Conservation (phyloP, 2,797 vertebrate species). For the Mycteria americana region DNA sequence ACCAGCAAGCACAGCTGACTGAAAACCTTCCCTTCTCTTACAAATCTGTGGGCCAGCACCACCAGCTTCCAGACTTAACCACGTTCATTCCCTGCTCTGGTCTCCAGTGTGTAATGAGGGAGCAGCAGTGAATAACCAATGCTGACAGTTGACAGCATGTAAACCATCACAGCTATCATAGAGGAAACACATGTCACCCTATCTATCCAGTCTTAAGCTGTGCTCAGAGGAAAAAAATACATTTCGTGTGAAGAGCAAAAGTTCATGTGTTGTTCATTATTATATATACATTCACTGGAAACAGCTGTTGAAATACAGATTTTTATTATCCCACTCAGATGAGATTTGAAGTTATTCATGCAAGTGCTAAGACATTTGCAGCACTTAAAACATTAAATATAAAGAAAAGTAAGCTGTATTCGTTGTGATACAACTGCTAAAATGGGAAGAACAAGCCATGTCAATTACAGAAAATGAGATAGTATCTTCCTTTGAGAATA, state of each 20-base stretch:
- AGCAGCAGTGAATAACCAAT: background rate
- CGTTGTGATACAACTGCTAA: background rate
- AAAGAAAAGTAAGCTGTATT: background rate
- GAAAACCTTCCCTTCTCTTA: background rate
- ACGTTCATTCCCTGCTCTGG: background rate
- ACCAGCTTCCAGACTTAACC: background rate
- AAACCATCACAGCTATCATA: background rate
- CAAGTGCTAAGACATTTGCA: background rate
- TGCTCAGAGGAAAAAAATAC: background rate
- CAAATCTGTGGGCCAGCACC: background rate
- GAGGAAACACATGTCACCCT: background rate
- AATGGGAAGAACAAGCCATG: background rate
- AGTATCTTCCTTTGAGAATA: background rate
- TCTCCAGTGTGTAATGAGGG: background rate
- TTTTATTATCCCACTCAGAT: background rate
- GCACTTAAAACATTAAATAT: background rate
- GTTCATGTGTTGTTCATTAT: background rate
- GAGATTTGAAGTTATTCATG: background rate
- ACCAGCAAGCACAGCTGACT: background rate
- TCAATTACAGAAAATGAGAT: background rate
- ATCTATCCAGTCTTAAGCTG: background rate
- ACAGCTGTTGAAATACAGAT: background rate
- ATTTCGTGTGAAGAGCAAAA: fast-evolving
- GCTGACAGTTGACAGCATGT: background rate
- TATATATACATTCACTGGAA: background rate